Conservation (phyloP, 2,113 vertebrate genomes). For the Cettia cetti region DNA sequence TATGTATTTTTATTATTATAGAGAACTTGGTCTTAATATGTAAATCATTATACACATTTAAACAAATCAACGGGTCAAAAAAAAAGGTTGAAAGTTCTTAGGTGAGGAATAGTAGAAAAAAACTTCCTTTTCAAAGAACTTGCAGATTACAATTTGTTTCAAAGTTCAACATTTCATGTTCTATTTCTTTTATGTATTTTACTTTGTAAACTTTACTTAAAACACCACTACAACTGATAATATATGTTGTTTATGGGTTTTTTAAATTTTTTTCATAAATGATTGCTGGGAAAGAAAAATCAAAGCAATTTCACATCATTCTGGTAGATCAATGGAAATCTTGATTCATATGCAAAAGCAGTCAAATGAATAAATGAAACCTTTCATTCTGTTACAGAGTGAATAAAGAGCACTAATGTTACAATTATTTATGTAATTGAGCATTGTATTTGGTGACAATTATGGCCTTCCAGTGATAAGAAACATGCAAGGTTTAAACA, state of each 20-base stretch:
- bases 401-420: background rate
- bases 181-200: background rate
- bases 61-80: background rate
- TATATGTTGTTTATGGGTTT: background rate
- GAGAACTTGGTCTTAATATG: background rate
- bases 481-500: background rate
- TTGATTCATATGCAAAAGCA: background rate
- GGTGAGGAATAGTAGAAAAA: background rate
- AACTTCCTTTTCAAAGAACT: background rate
- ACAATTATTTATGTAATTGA: background rate
- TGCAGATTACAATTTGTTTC: background rate
- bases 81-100: background rate
- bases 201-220: background rate
- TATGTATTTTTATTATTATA: background rate
- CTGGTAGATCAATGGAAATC: background rate
- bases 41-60: background rate
- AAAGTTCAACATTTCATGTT: background rate
- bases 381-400: background rate
- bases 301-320: background rate
- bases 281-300: background rate
- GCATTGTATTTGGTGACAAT: background rate
- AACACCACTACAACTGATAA: background rate
- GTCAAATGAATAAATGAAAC: background rate
- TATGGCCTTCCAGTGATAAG: background rate
- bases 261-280: background rate